Conservation (phyloP, 2,797 vertebrate genomes). For the Muscicapa comitata region DNA sequence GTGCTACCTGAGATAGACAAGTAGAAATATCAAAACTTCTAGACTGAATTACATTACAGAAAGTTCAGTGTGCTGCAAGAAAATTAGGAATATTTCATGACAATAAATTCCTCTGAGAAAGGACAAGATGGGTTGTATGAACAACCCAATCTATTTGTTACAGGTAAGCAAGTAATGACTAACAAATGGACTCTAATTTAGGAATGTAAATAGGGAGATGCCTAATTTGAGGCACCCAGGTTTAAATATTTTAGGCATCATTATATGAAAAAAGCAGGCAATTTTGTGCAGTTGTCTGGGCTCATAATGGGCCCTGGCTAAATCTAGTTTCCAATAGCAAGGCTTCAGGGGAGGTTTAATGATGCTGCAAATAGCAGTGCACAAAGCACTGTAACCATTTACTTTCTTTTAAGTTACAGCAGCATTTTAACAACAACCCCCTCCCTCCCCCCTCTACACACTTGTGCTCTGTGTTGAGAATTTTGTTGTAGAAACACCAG, state of each 20-base stretch:
- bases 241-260: neutral
- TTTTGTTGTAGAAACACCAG: neutral
- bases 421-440: neutral
- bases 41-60: neutral
- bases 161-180: constrained; percentile 12
- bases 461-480: neutral
- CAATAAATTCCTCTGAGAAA: neutral
- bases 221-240: neutral
- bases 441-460: fast-evolving
- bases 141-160: neutral
- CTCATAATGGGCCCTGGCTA: neutral
- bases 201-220: neutral
- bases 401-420: neutral
- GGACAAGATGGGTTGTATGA: neutral
- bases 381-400: neutral
- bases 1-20: neutral
- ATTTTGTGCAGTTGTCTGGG: constrained; percentile 1
- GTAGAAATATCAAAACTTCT: neutral
- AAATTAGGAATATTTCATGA: neutral
- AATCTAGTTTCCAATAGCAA: neutral
- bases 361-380: neutral
- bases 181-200: neutral
- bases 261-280: neutral
- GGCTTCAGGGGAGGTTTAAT: constrained; percentile 25
- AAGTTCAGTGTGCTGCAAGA: neutral